These are phyloP conservation scores for Porites cylindrica DNA, from an alignment of 92 coral and sea anemone genomes.

Conservation along the genomic window DNA sequence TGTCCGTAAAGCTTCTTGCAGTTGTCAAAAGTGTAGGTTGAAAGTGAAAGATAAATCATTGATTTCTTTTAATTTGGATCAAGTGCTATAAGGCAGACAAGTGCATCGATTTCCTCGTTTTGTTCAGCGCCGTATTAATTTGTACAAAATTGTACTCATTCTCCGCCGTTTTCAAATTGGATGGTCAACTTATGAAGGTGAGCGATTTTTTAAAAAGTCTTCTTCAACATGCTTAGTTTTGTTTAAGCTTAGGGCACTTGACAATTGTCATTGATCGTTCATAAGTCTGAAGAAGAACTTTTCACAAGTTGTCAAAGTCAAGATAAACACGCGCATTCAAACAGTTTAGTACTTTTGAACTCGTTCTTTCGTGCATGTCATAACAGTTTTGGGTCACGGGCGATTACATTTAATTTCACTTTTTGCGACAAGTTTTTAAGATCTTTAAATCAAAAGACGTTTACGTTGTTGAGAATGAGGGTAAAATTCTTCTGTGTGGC, in stretches of 20 bases:
- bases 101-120: neutral
- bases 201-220: conserved; percentile 3
- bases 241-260: neutral
- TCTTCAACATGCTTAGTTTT: neutral
- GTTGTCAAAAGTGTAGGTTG: neutral
- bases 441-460: neutral
- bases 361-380: neutral
- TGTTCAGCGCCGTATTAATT: neutral
- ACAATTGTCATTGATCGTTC: neutral
- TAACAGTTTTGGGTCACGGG: no score
- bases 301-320: conserved; percentile 13
- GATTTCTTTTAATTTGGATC: no score
- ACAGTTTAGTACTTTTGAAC: neutral
- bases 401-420: neutral
- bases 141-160: neutral
- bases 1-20: neutral
- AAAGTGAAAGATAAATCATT: no score
- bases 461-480: neutral
- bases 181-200: neutral
- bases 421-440: neutral
- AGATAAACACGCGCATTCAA: conserved; percentile 11
- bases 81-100: neutral
- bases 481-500: neutral
- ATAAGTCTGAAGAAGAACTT: conserved; percentile 1
- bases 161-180: neutral